Evolutionary conservation across 1,140 invertebrate species (phyloP), one percentile per base, ranked within the genome.

Genomic region (Lucilia cuprina): DNA sequence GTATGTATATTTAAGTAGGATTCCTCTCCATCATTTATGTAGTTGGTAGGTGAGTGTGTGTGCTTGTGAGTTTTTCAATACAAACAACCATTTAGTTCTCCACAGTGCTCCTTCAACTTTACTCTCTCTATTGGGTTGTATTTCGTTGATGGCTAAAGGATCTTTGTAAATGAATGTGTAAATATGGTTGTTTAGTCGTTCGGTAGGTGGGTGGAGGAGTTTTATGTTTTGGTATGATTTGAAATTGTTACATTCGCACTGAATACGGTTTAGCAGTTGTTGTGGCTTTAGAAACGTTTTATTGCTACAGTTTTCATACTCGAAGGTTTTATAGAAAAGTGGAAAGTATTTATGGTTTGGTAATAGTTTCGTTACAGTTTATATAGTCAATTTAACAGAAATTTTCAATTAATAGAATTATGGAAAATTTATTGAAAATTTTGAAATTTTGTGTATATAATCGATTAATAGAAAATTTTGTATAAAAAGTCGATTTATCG

Each of bases 281-380:
- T 78, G 75, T 78, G 75, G 35, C 35, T 41, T 78, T 47, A 12
- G 35, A 19, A 17, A 35, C 17, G 14, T 47, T 78, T 78, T 47
- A 47, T 78, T 78, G 75, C 35, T 78, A 78, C 34, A 78, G 75
- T 78, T 78, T 19, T 17, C 30, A 75, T 75, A 60, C 13, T n/a
- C 14, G 13, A 60, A 17, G 0, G n/a, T n/a, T 5, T 60, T 60
- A n/a, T 60, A 14, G 50, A 7, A 17, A 60, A 60, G 14, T n/a
- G 5, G 55, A 2, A 60, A 7, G 55, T 41, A 30, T 30, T 30
- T 41, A 60, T 17, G 55, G 2, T 60, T 60, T 14, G 7, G 5
- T 41, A 0, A 17, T 4, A 2, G 55, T 17, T 60, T 60, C 1
- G 55, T 41, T 3, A 60, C 5, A 7, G 0, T 14, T n/a, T 5